Evolutionary conservation across 1,140 invertebrate genomes (phyloP), one percentile per base, ranked within the genome.

Genomic region (Zaprionus africanus): DNA sequence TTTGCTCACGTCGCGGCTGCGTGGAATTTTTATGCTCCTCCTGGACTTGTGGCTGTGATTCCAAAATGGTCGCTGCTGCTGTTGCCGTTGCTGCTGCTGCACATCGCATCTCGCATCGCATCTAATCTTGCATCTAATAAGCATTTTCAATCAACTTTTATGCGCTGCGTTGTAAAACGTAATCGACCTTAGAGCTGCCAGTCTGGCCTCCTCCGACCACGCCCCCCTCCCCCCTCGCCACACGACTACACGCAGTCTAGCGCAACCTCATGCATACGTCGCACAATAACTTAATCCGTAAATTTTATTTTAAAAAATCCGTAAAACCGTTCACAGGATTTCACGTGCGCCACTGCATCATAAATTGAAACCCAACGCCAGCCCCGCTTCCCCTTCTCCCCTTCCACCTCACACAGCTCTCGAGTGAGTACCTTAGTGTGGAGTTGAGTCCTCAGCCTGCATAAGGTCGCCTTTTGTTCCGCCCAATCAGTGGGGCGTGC

Each of bases 81-180:
- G 60, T 70, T 51, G 64, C 41, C 41, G 72, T 61, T 46, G 75
- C 76, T 51, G 64, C 41, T 51, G 72, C 67, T 46, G 75, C 80
- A 73, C 82, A 88, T 46, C 80, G 69, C 82, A 88, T 46, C 41
- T 46, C 41, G 41, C n/a, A 46, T 85, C 85, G 72, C 84, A 92
- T 91, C 91, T 92, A 92, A 92, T 92, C 91, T 92, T 91, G 91
- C 84, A 92, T 92, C 91, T 92, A 92, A 92, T 92, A 92, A 92
- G 91, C 91, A 92, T 92, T 92, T 92, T 92, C 91, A 92, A 92
- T 92, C 91, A 92, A 91, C 91, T 92, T 92, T 92, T 92, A 92
- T 92, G 91, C 72, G 41, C 82, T 76, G 57, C 78, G 87, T 73
- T 92, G 82, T 92, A 92, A 92, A 92, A 88, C 78, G 79, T 88